Conservation (phyloP, 2,113 vertebrate species). For the Danionella cerebrum region DNA sequence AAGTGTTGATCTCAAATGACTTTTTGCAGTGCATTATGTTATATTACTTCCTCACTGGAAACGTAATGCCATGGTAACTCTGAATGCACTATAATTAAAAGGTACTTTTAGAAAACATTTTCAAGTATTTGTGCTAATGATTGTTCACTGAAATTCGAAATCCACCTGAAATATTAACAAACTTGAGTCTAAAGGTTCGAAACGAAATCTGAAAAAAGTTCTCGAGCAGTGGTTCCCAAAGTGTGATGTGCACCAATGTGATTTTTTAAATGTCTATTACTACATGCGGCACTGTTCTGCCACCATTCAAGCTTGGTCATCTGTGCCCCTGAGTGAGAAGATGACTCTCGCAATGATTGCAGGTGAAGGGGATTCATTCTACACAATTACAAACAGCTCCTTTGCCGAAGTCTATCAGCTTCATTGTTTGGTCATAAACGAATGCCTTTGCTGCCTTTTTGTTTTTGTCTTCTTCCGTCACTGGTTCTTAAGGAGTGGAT, state of each 20-base stretch:
- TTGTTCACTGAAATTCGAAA: background rate
- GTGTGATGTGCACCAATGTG: background rate
- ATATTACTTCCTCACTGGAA: no score
- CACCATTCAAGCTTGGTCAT: no score
- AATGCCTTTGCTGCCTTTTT: no score
- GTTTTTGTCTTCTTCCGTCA: no score
- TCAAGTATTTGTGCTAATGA: background rate
- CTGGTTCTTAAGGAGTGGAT: background rate
- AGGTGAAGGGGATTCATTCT: background rate
- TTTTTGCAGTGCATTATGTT: no score
- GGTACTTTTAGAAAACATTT: background rate
- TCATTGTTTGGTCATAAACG: background rate
- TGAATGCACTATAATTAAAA: conserved; percentile 1
- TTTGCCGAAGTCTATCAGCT: background rate
- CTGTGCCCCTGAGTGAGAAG: background rate
- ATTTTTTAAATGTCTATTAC: background rate
- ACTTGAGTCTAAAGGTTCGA: background rate
- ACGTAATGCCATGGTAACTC: background rate
- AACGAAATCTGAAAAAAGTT: background rate
- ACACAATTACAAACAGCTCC: background rate
- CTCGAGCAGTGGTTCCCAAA: no score
- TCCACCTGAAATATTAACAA: background rate
- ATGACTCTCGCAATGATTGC: background rate
- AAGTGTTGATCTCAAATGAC: background rate
- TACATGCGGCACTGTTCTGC: background rate